Evolutionary conservation across 2,888 invertebrate species (phyloP).

Genomic region (Cantharis flavilabris): DNA sequence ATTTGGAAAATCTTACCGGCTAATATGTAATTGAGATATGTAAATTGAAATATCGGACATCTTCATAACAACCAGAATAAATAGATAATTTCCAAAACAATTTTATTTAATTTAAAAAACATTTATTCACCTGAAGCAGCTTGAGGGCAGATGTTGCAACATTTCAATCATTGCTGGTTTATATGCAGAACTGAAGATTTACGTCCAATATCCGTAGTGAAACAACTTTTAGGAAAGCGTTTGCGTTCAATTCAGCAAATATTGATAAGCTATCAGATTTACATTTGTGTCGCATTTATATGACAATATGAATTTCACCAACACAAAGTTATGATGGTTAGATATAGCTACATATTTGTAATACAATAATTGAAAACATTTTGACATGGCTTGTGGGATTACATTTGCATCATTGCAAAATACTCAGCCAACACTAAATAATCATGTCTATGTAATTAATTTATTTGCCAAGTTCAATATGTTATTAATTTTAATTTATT

Average conservation of each 20-base stretch:
- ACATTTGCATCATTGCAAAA: not conserved
- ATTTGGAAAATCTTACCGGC: not conserved
- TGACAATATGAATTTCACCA: not conserved
- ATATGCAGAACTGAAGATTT: constrained; percentile 40
- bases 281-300: constrained; percentile 40
- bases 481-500: not conserved
- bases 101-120: not conserved
- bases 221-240: constrained; percentile 41
- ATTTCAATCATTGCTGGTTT: constrained; percentile 35
- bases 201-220: constrained; percentile 43
- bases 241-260: constrained; percentile 39
- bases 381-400: not conserved
- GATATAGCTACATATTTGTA: not conserved
- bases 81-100: not conserved
- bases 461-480: not conserved
- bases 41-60: not conserved
- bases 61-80: not conserved
- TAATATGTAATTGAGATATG: not conserved
- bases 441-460: not conserved
- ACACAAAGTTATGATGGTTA: not conserved
- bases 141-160: constrained; percentile 14
- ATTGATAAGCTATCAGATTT: constrained; percentile 44
- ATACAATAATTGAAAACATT: not conserved
- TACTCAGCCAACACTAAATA: not conserved
- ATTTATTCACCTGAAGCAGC: constrained; percentile 15